A percentile compares a stretch with the other conserved stretches of the same genome.
Conservation (phyloP, 2,888 invertebrate species). For the Acrocera orbiculus region DNA sequence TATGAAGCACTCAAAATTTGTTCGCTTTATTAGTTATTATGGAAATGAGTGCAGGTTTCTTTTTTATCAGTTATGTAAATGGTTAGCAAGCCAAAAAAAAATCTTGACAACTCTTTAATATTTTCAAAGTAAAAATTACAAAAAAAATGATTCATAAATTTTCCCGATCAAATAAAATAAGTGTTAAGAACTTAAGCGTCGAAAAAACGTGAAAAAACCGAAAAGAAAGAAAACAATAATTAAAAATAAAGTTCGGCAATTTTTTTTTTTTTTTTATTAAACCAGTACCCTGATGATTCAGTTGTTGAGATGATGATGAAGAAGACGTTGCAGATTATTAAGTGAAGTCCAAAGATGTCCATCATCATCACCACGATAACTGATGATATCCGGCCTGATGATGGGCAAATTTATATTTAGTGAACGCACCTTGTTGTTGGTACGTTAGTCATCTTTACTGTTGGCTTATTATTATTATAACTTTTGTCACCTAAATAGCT, state of each 20-base stretch:
- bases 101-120: too few species aligned
- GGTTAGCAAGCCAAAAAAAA: too few species aligned
- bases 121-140: too few species aligned
- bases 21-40: too few species aligned
- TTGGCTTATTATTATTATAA: conserved; percentile 1
- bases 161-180: too few species aligned
- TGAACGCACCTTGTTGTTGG: conserved; percentile 3
- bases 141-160: too few species aligned
- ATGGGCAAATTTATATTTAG: neutral
- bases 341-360: conserved; percentile 6
- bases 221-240: neutral
- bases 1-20: too few species aligned
- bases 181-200: too few species aligned
- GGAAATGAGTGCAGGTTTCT: too few species aligned
- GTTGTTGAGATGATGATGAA: conserved; percentile 13
- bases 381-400: conserved; percentile 1
- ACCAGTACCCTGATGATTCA: conserved; percentile 31
- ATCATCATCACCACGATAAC: conserved; percentile 6
- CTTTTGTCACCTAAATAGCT: conserved; percentile 27
- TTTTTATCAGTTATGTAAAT: too few species aligned
- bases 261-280: conserved; percentile 19
- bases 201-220: neutral
- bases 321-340: conserved; percentile 8
- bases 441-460: neutral
- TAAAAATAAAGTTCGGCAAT: too few species aligned